Conservation (phyloP, 2,888 invertebrate genomes). For the Panopea generosa region DNA sequence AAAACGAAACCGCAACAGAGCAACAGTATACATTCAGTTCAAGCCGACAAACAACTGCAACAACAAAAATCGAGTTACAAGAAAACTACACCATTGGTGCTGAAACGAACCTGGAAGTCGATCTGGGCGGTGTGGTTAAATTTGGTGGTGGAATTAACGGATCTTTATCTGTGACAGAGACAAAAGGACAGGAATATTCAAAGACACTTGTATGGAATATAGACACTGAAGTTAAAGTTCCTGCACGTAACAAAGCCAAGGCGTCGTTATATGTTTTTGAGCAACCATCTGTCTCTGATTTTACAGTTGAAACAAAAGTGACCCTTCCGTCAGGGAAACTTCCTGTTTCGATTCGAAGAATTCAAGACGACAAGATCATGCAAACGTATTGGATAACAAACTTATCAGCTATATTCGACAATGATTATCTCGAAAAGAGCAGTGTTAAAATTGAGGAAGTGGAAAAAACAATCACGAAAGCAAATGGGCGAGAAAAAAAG, state of each 20-base stretch:
- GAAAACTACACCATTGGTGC: conserved; percentile 62
- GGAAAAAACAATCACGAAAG: neutral
- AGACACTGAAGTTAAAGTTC: conserved; percentile 61
- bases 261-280: conserved; percentile 60
- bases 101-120: conserved; percentile 57
- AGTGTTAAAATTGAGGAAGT: neutral
- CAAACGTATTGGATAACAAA: conserved; percentile 41
- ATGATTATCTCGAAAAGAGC: conserved; percentile 16
- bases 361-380: conserved; percentile 49
- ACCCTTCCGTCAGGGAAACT: conserved; percentile 44
- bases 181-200: conserved; percentile 51
- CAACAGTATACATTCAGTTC: conserved; percentile 62
- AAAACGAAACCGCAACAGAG: conserved; percentile 54
- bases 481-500: neutral
- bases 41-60: conserved; percentile 48
- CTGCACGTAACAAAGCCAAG: conserved; percentile 48
- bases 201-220: conserved; percentile 59
- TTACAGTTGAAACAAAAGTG: conserved; percentile 62
- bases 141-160: conserved; percentile 58
- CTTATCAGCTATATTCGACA: conserved; percentile 46
- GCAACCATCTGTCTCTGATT: conserved; percentile 45
- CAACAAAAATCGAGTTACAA: conserved; percentile 60
- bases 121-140: conserved; percentile 52
- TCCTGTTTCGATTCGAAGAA: conserved; percentile 53
- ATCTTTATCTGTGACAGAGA: conserved; percentile 58